Conservation (phyloP, 2,797 vertebrate genomes). For the Intellagama lesueurii region DNA sequence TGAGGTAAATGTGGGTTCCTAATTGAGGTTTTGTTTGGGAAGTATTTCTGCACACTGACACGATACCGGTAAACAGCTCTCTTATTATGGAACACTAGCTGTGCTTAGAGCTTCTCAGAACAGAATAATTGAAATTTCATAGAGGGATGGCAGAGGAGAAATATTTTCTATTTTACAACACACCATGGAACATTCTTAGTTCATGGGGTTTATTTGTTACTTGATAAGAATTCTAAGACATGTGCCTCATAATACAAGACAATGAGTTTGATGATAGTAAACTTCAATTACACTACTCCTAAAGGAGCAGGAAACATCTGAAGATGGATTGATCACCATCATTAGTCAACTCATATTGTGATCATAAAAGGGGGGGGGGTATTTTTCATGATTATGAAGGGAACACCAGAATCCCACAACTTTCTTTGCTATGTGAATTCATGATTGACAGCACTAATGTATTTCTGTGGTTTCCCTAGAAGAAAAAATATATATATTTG, state of each 20-base stretch:
- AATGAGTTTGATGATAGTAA: slow-evolving; percentile 1
- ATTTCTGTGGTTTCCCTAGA: not conserved
- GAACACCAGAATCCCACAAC: not conserved
- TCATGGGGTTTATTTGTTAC: slow-evolving; percentile 22
- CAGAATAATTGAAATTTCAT: not conserved
- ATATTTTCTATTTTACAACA: slow-evolving; percentile 15
- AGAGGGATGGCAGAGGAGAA: slow-evolving; percentile 21
- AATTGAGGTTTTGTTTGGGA: not conserved
- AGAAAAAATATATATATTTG: not conserved
- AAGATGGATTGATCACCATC: not conserved
- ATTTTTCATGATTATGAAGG: not conserved
- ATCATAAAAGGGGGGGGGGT: not conserved
- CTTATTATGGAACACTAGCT: slow-evolving; percentile 21
- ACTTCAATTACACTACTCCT: not conserved
- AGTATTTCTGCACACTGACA: slow-evolving; percentile 6
- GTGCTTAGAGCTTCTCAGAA: slow-evolving; percentile 11
- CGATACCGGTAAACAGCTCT: slow-evolving; percentile 23
- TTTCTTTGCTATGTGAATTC: slow-evolving; percentile 6
- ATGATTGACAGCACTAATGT: not conserved
- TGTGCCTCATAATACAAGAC: not conserved
- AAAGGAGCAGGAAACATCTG: slow-evolving; percentile 1
- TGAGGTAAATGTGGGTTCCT: not conserved
- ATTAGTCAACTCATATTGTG: not conserved
- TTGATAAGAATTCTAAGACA: slow-evolving; percentile 2
- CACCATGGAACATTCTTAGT: not conserved